Conservation (phyloP, 2,113 vertebrate species). For the Takifugu bimaculatus region DNA sequence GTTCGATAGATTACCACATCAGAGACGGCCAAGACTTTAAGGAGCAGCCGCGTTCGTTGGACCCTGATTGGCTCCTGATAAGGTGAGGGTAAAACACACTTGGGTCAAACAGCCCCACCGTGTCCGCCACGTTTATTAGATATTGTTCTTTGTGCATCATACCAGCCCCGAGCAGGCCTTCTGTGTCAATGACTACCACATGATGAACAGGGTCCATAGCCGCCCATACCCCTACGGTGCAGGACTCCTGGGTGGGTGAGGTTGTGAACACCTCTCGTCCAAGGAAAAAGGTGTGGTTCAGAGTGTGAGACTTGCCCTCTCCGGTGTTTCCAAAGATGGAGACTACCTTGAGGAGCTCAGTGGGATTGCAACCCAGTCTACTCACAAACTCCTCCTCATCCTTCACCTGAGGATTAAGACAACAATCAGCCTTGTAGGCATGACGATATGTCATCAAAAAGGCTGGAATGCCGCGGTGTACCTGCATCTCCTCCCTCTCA, state of each 20-base stretch:
- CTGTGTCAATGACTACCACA: slow-evolving; percentile 93
- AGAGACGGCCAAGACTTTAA: slow-evolving; percentile 94
- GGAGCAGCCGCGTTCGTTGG: slow-evolving; percentile 93
- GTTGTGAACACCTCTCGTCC: slow-evolving; percentile 97
- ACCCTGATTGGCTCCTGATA: slow-evolving; percentile 86
- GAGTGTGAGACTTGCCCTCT: slow-evolving; percentile 97
- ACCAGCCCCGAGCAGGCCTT: slow-evolving; percentile 90
- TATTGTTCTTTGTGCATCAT: not conserved
- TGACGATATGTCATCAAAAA: not conserved
- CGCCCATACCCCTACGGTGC: slow-evolving; percentile 96
- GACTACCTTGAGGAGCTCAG: slow-evolving; percentile 95
- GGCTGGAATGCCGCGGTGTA: slow-evolving; percentile 26
- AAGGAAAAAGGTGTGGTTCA: slow-evolving; percentile 97
- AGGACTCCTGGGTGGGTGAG: slow-evolving; percentile 94
- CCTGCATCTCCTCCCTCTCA: slow-evolving; percentile 95
- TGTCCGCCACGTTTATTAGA: not conserved
- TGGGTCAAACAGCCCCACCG: not conserved
- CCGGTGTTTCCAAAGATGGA: slow-evolving; percentile 98
- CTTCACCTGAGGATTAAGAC: slow-evolving; percentile 77
- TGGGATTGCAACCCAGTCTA: slow-evolving; percentile 84
- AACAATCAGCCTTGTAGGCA: not conserved
- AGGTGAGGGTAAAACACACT: not conserved
- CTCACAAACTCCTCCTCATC: slow-evolving; percentile 90
- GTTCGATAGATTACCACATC: slow-evolving; percentile 97
- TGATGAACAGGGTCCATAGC: slow-evolving; percentile 90